Base-by-base conservation (phyloP, 2,888 invertebrate genomes). In the Podotricha telesiphe region DNA sequence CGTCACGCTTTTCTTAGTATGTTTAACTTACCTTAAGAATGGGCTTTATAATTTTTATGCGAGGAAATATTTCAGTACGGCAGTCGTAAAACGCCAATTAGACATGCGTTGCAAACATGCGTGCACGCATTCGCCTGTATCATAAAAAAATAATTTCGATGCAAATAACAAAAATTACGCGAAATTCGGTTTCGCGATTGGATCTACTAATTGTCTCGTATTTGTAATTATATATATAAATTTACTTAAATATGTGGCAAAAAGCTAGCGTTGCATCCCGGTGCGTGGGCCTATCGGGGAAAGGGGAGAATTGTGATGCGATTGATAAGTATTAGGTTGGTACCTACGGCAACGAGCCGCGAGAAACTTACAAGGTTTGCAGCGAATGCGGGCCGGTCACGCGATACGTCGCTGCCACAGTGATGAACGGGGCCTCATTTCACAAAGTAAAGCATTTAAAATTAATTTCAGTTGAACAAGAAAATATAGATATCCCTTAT, bases 261-360 rank as follows among this genome's bases (percentile, higher is more conserved):
- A 91, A 91, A 92, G 82, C 85, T 87, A 86, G 86, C 83, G 83
- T 79, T 79, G 84, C 87, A 83, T 91, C 91, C 89, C 78, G 72
- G 69, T 75, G 72, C 72, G 76, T 76, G 71, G 72, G 74, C 69
- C 71, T 71, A 75, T 78, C 75, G 53, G 61, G 73, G 71, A 59
- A 59, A 75, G 70, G 77, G 77, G 73, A 71, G 78, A 82, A 79
- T 66, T 72, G 67, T 74, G 84, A 82, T 85, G 79, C 77, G 78
- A 76, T 78, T 80, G 86, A 86, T 86, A 84, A 86, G 81, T 77
- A 37, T 50, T 62, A 62, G 47, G 47, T 34, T 48, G 62, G 62
- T 62, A 62, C 48, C 37, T 37, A 62, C 62, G 50, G 48, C 34
- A 34, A 50, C 37, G 82, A 77, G 80, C 78, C 77, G 77, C 78